Conservation (phyloP, 1,140 invertebrate species). For the Drosophila insularis region DNA sequence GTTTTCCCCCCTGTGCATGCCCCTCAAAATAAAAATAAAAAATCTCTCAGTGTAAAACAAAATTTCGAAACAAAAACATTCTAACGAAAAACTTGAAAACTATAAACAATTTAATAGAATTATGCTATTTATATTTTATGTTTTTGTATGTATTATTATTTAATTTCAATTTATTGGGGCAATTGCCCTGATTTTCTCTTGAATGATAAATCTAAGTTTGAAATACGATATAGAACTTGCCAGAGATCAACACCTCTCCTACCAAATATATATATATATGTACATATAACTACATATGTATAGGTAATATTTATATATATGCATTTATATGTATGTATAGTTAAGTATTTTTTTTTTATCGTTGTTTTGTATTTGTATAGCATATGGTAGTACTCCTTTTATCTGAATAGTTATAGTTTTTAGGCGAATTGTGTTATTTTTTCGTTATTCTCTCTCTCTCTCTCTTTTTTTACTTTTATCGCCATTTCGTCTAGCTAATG, state of each 20-base stretch:
- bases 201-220: conserved; percentile 58
- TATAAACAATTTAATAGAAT: conserved; percentile 23
- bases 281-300: conserved; percentile 31
- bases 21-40: neutral
- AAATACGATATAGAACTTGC: conserved; percentile 60
- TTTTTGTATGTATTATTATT: conserved; percentile 54
- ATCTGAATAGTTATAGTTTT: conserved; percentile 45
- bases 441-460: neutral
- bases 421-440: conserved; percentile 24
- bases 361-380: conserved; percentile 61
- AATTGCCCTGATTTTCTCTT: conserved; percentile 34
- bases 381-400: conserved; percentile 38
- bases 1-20: neutral
- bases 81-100: conserved; percentile 1
- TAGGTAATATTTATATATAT: conserved; percentile 27
- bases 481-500: conserved; percentile 35
- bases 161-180: conserved; percentile 33
- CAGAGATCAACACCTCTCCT: conserved; percentile 82
- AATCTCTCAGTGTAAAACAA: neutral
- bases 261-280: conserved; percentile 50
- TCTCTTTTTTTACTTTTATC: conserved; percentile 38
- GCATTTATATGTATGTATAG: conserved; percentile 42
- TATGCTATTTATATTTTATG: conserved; percentile 30
- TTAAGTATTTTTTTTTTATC: conserved; percentile 57
- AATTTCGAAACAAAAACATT: too few relatives aligned